These are phyloP conservation scores for Brachypodius melanocephalos DNA, from an alignment of 2,113 vertebrate genomes.

Conservation along the genomic window DNA sequence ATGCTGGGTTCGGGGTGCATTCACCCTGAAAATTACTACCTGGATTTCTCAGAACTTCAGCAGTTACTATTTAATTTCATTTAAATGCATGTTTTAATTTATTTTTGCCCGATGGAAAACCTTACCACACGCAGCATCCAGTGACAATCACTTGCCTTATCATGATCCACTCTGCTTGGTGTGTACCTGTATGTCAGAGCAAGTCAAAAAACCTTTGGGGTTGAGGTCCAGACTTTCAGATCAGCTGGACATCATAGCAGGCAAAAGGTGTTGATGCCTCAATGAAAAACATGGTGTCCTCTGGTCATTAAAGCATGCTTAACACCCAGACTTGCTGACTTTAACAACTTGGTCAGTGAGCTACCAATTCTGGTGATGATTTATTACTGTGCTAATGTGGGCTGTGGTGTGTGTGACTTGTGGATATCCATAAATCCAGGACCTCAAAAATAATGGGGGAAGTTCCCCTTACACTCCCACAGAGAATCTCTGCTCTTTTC, in stretches of 20 bases:
- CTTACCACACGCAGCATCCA: not conserved
- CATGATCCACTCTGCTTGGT: not conserved
- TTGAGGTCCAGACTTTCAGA: not conserved
- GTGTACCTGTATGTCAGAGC: not conserved
- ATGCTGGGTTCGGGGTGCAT: not conserved
- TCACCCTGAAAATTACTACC: constrained; percentile 14
- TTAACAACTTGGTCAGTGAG: not conserved
- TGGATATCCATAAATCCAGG: not conserved
- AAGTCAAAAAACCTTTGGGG: not conserved
- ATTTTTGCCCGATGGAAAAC: not conserved
- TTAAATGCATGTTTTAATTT: not conserved
- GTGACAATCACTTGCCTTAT: not conserved
- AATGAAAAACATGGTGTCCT: not conserved
- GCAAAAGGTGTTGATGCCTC: not conserved
- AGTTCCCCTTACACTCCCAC: fast-evolving
- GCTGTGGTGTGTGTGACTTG: not conserved
- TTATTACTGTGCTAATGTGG: fast-evolving
- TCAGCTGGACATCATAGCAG: not conserved
- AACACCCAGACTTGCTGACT: not conserved
- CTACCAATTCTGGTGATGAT: not conserved
- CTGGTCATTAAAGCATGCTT: not conserved
- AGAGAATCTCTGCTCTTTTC: not conserved
- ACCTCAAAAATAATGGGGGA: not conserved
- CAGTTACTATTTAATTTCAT: not conserved
- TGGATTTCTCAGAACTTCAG: not conserved